Base-by-base conservation (phyloP, 2,888 invertebrate species). In the Oscheius sp. region DNA sequence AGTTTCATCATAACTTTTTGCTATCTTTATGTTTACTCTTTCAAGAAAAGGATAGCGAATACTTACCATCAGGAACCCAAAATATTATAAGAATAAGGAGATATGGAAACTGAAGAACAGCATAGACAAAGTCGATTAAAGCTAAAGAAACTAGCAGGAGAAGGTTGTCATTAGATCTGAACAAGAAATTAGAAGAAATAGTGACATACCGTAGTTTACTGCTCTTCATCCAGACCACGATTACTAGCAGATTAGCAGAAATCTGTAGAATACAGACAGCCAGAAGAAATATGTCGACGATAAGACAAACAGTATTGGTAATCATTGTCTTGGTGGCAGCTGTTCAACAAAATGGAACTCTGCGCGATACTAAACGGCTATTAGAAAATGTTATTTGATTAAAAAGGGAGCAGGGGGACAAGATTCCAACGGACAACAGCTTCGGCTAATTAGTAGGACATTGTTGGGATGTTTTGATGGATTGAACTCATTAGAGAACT, bases 51-150 rank as follows among this genome's bases (percentile, higher is more conserved):
- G n/a, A n/a, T n/a, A 41, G 5, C 14, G 12, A 41, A 28, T 33
- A 49, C 61, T 67, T 26, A 73, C 73, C 70, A 17, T 70, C 54
- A 9, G 73, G 70, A 5, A 44, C 57, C 59, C 66, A 70, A 22
- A 56, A 68, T 5, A 33, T 22, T 30, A 73, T 67, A 4, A 73
- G 70, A 41, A 68, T 68, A 32, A 73, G 47, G 33, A 73, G 59
- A 44, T 68, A 73, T 1, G 73, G 73, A 33, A 70, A 73, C 33
- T 73, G 70, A 22, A 70, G 54, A 26, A 67, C 51, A 17, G 73
- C 73, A 50, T 73, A 73, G 2, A 68, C 62, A 49, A 73, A 73
- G 38, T 73, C 73, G 51, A 73, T 73, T 26, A 73, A 73, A 2
- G 73, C 73, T 9, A 73, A 33, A 1, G 73, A 70, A 12, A 73